phyloP scores from a whole-genome alignment of 2,888 invertebrate species.

The Hirtodrosophila alboralis region DNA sequence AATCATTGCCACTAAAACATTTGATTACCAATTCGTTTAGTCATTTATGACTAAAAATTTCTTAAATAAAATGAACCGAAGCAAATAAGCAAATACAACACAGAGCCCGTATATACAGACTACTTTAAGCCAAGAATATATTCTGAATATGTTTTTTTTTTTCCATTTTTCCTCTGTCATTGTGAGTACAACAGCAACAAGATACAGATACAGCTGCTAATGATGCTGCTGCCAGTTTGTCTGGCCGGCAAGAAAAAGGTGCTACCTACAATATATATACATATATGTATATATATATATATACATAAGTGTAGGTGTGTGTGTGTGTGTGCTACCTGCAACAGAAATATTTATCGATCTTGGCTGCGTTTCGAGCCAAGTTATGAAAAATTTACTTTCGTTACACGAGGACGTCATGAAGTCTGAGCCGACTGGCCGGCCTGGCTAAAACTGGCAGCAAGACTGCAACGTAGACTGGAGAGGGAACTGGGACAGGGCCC shows the following conservation, averaged over 20 bases:
- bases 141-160: slow-evolving; percentile 23
- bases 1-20: slow-evolving; percentile 28
- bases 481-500: slow-evolving; percentile 26
- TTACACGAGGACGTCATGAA: slow-evolving; percentile 76
- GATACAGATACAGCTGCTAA: slow-evolving; percentile 60
- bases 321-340: slow-evolving; percentile 43
- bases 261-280: slow-evolving; percentile 49
- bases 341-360: slow-evolving; percentile 68
- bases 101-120: slow-evolving; percentile 15
- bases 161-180: slow-evolving; percentile 39
- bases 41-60: slow-evolving; percentile 40
- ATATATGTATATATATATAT: not conserved
- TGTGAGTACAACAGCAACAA: slow-evolving; percentile 36
- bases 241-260: slow-evolving; percentile 57
- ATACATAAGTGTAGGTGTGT: not conserved
- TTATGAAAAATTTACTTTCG: slow-evolving; percentile 75
- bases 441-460: slow-evolving; percentile 25
- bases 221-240: slow-evolving; percentile 79
- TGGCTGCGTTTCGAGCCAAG: slow-evolving; percentile 46
- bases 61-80: slow-evolving; percentile 9
- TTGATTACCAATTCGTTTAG: slow-evolving; percentile 55
- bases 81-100: slow-evolving; percentile 30
- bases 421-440: slow-evolving; percentile 59
- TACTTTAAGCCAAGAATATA: slow-evolving; percentile 11
- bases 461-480: not conserved